These are phyloP conservation scores for Phyllostomus discolor DNA, from an alignment of 2,113 vertebrate genomes.

Conservation along the genomic window DNA sequence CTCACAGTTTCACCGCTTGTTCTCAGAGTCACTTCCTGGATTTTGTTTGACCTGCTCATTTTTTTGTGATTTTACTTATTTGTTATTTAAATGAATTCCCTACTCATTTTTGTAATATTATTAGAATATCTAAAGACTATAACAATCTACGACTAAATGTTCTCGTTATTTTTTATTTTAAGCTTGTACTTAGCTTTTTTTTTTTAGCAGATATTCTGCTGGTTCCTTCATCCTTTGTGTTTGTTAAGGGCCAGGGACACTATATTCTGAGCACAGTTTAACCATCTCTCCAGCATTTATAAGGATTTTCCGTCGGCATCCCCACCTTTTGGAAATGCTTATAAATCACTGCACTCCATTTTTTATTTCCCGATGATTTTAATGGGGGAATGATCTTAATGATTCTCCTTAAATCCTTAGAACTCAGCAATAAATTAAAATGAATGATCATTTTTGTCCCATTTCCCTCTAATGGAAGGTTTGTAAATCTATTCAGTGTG, in stretches of 20 bases:
- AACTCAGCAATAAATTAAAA: neutral
- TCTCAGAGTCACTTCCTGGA: neutral
- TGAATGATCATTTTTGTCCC: neutral
- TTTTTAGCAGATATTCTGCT: neutral
- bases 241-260: neutral
- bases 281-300: neutral
- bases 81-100: neutral
- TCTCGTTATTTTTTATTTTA: neutral
- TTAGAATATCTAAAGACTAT: neutral
- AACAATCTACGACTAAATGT: neutral
- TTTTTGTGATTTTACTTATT: neutral
- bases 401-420: neutral
- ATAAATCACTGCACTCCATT: neutral
- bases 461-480: neutral
- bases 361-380: neutral
- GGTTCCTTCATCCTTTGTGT: neutral
- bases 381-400: neutral
- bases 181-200: neutral
- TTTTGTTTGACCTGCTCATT: neutral
- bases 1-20: neutral
- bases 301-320: neutral
- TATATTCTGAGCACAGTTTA: neutral
- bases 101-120: neutral
- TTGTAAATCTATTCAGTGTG: neutral
- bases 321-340: neutral